phyloP scores from a whole-genome alignment of 1,140 invertebrate genomes.

The Cotesia vestalis region DNA sequence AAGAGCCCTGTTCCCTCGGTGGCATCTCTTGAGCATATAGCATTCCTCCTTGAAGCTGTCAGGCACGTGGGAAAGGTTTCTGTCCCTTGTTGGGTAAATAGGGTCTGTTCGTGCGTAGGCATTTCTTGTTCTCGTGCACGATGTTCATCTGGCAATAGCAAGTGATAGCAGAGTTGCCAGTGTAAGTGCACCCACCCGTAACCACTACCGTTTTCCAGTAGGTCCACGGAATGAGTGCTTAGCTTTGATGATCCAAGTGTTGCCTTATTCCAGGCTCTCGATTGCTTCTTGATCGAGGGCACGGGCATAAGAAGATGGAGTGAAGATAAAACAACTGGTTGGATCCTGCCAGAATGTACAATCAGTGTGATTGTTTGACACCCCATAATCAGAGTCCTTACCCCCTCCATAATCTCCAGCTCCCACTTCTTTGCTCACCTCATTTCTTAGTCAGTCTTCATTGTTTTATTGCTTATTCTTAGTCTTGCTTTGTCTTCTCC shows the following conservation, averaged over 20 bases:
- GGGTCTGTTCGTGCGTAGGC: too few species aligned
- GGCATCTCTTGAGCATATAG: not conserved
- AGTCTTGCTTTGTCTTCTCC: slow-evolving; percentile 18
- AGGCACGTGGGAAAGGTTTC: too few species aligned
- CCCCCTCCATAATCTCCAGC: slow-evolving; percentile 37
- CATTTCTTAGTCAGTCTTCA: slow-evolving; percentile 44
- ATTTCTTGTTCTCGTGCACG: not conserved
- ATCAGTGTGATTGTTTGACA: slow-evolving; percentile 68
- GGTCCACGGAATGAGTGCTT: slow-evolving; percentile 16
- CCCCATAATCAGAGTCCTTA: slow-evolving; percentile 66
- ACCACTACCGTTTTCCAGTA: slow-evolving; percentile 37
- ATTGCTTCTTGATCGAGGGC: not conserved
- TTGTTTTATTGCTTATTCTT: slow-evolving; percentile 30
- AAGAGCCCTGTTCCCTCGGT: not conserved
- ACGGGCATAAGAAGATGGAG: not conserved
- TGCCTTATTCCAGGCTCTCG: slow-evolving; percentile 8
- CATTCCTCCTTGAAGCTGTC: not conserved
- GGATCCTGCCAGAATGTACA: slow-evolving; percentile 62
- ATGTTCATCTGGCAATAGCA: not conserved
- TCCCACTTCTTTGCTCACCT: slow-evolving; percentile 29
- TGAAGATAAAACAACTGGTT: slow-evolving; percentile 37
- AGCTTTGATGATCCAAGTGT: not conserved
- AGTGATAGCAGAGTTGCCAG: not conserved
- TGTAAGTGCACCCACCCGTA: slow-evolving; percentile 23
- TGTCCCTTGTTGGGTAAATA: too few species aligned